These are phyloP conservation scores for Daboia siamensis DNA, from an alignment of 2,113 vertebrate species.

Conservation along the genomic window DNA sequence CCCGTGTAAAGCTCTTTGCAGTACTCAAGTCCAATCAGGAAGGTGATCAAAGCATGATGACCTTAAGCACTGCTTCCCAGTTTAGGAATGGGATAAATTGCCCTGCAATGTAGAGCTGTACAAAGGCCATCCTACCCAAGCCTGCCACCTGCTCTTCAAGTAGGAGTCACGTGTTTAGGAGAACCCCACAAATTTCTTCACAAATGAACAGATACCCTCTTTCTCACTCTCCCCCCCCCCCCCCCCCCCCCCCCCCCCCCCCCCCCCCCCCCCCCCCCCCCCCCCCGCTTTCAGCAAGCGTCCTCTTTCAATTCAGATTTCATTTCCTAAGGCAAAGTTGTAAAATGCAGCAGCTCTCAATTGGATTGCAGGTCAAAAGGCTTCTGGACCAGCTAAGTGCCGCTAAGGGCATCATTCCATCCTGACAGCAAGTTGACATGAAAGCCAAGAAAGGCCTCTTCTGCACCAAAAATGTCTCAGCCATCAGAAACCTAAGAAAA, in stretches of 20 bases:
- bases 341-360: slow-evolving; percentile 7
- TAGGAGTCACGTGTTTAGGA: neutral
- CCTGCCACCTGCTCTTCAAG: neutral
- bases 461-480: neutral
- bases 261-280: neutral
- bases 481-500: slow-evolving; percentile 17
- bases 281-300: neutral
- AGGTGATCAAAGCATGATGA: neutral
- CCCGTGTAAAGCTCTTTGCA: neutral
- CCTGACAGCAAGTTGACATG: slow-evolving; percentile 18
- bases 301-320: slow-evolving; percentile 13
- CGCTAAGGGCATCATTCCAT: slow-evolving; percentile 20
- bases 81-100: neutral
- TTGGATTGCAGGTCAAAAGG: slow-evolving; percentile 22
- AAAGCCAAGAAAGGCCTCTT: slow-evolving; percentile 31
- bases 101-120: neutral
- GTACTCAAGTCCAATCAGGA: neutral
- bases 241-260: no score
- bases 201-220: neutral
- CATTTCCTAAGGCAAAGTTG: slow-evolving; percentile 14
- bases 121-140: neutral
- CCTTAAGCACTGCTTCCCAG: neutral
- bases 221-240: neutral
- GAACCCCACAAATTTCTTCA: neutral
- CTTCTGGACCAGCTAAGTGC: neutral